Percentiles rank a stretch among this genome's conserved stretches.
phyloP scores from a whole-genome alignment of 2,113 vertebrate species.

The Neolamprologus cancellatus region DNA sequence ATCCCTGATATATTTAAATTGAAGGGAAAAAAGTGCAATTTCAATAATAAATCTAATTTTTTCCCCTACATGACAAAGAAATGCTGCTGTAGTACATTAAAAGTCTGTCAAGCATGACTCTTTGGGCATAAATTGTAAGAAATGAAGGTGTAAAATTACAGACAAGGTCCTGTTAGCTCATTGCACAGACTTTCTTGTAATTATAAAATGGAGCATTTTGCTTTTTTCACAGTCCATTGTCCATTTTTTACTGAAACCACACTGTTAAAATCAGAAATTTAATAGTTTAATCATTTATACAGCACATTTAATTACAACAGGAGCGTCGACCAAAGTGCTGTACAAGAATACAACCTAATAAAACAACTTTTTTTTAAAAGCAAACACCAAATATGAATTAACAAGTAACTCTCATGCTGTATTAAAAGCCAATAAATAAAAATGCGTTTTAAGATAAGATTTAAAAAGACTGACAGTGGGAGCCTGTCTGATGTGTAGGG shows the following conservation, averaged over 20 bases:
- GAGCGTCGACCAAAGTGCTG: no score
- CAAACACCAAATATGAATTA: no score
- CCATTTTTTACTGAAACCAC: neutral
- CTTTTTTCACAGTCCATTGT: rapidly evolving
- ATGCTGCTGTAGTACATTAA: neutral
- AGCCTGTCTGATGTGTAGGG: no score
- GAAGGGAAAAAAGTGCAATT: neutral
- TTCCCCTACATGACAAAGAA: neutral
- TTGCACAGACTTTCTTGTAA: neutral
- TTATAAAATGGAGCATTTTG: neutral
- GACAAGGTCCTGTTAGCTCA: neutral
- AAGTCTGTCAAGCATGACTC: neutral
- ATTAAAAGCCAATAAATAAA: no score
- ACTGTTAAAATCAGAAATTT: neutral
- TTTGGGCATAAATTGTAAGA: neutral
- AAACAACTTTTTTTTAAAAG: no score
- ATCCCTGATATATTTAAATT: neutral
- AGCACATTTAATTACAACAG: no score
- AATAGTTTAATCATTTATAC: no score
- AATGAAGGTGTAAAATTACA: neutral
- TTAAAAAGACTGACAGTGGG: no score
- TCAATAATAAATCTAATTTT: neutral
- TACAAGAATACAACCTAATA: no score
- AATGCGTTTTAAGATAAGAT: no score
- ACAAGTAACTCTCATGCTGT: rapidly evolving